Conservation (phyloP, 2,113 vertebrate genomes). For the Motacilla alba region DNA sequence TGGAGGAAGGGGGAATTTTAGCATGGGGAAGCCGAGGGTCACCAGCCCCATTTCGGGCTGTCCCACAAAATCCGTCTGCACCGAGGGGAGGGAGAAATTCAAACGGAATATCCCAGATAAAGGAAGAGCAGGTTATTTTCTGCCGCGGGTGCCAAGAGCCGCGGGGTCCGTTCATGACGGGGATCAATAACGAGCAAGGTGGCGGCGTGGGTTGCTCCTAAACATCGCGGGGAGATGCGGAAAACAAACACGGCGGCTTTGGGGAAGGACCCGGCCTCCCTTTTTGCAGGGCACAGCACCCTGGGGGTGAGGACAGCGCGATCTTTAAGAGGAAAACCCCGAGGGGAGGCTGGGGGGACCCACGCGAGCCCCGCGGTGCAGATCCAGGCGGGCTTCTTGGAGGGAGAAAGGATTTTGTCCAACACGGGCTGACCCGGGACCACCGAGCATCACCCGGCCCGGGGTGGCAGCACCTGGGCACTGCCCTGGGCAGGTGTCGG, state of each 20-base stretch:
- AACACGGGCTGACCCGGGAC: too few relatives aligned
- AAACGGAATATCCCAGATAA: neutral
- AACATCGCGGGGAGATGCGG: fast-evolving
- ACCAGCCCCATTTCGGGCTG: neutral
- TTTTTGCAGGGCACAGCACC: neutral
- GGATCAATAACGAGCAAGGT: neutral
- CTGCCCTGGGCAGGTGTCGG: too few relatives aligned
- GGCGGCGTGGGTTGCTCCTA: neutral
- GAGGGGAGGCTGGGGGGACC: fast-evolving
- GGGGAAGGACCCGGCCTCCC: neutral
- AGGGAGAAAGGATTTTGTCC: neutral
- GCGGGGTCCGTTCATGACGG: fast-evolving
- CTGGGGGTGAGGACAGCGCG: neutral
- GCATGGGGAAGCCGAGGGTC: fast-evolving
- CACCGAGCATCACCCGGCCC: neutral
- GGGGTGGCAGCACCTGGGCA: neutral
- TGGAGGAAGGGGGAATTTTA: neutral
- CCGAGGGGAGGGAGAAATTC: neutral
- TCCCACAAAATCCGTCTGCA: neutral
- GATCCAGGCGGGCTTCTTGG: neutral
- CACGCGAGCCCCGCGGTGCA: neutral
- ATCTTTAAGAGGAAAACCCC: fast-evolving
- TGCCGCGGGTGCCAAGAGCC: neutral
- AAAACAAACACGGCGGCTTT: neutral
- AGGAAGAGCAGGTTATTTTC: neutral